phyloP scores from a whole-genome alignment of 2,888 invertebrate species.

The Oligia strigilis region DNA sequence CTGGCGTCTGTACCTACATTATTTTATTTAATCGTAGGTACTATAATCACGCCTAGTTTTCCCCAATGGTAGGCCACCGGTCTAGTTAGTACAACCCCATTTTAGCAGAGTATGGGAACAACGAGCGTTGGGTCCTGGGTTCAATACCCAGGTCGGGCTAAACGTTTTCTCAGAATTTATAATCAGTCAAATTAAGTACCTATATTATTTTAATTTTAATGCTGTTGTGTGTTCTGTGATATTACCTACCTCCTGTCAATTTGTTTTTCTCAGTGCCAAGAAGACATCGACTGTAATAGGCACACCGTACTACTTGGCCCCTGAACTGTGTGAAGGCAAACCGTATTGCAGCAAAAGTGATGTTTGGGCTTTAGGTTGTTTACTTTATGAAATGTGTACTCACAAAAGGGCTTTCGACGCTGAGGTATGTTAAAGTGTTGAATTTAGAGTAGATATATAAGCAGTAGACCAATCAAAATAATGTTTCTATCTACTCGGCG shows the following conservation, averaged over 20 bases:
- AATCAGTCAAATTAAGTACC: neutral
- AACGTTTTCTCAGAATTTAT: neutral
- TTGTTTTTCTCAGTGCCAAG: slow-evolving; percentile 87
- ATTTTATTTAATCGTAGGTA: neutral
- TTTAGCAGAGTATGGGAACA: neutral
- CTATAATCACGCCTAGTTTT: neutral
- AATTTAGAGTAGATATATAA: neutral
- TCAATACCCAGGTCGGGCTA: neutral
- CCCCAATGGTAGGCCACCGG: neutral
- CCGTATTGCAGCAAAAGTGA: slow-evolving; percentile 95
- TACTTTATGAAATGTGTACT: slow-evolving; percentile 95
- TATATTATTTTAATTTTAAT: neutral
- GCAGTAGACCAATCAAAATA: neutral
- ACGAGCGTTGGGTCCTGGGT: neutral
- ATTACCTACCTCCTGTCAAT: neutral
- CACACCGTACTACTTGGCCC: slow-evolving; percentile 96
- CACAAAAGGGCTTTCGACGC: slow-evolving; percentile 94
- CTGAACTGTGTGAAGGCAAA: slow-evolving; percentile 95
- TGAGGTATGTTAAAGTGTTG: slow-evolving; percentile 86
- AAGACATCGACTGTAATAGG: slow-evolving; percentile 93
- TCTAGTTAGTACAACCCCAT: neutral
- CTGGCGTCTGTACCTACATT: too few species aligned
- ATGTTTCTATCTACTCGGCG: neutral
- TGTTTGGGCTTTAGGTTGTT: slow-evolving; percentile 96
- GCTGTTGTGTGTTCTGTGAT: neutral